Base-by-base conservation (phyloP, 2,797 vertebrate species). In the Hemitrygon akajei region DNA sequence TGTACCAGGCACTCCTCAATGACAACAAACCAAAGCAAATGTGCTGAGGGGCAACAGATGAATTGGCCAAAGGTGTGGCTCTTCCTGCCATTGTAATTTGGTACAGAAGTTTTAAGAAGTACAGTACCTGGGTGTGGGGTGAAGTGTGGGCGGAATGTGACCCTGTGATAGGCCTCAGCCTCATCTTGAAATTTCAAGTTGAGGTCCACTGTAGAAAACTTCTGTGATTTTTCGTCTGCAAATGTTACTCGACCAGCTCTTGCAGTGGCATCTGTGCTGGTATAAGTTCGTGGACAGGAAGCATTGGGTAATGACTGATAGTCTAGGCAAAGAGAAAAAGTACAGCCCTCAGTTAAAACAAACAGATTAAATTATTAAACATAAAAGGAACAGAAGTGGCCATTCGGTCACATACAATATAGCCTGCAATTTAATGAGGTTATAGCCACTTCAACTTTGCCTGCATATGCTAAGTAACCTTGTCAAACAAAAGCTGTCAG, bases 121-220 rank as follows among this genome's bases (percentile, higher is more conserved):
- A 63, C 92, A 94, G 94, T 95, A 96, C 97, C 95, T 95, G 97
- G 96, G 94, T 96, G 95, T 0, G 96, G 95, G 63, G 96, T 95
- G 94, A 96, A 97, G 95, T 95, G 93, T 27, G 95, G 94, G 27
- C 95, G 95, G 1, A 95, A 95, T 89, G 79, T 30, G 9, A 95
- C 95, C 91, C 95, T 94, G 69, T 58, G 40, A 71, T 92, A 95
- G 93, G 93, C 95, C 93, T 95, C 73, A 1, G 87, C 30, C 16
- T 95, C 95, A 66, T 95, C 95, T n/a, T 95, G 94, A 80, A 94
- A 94, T 91, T 94, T 95, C 34, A 94, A 94, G 37, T 93, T 95
- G 94, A 84, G 69, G n/a, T 94, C 94, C 69, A 94, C 89, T 6
- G 94, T 16, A 94, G 75, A 93, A 73, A 7, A 75, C 94, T 95